Conservation (phyloP, 37 sponge, comb jelly and placozoan genomes). For the Spongilla lacustris region DNA sequence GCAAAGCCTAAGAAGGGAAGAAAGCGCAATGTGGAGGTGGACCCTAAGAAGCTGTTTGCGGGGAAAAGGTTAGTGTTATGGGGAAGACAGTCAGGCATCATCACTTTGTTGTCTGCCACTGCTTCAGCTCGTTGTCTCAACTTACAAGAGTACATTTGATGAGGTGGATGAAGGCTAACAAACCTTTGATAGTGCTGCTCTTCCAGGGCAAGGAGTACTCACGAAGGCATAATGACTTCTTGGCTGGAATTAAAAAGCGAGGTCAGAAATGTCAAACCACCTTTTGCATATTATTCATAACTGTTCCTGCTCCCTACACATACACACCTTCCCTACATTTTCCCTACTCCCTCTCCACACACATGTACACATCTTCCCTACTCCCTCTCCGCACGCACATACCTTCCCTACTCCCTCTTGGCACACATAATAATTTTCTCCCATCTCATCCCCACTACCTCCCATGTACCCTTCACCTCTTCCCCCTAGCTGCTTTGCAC, state of each 20-base stretch:
- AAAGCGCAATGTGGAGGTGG: background rate
- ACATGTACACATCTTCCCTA: too few species aligned
- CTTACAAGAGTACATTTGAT: background rate
- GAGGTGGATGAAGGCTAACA: slow-evolving; percentile 17
- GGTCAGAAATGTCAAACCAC: background rate
- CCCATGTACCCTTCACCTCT: background rate
- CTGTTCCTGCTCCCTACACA: too few species aligned
- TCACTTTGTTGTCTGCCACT: background rate
- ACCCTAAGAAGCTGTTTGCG: background rate
- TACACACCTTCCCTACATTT: background rate
- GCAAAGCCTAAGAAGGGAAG: background rate
- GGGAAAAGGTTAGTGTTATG: background rate
- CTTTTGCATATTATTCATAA: background rate
- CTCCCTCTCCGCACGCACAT: background rate
- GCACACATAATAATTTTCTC: background rate
- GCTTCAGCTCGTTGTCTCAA: slow-evolving; percentile 15
- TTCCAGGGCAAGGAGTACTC: slow-evolving; percentile 41
- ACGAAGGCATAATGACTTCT: slow-evolving; percentile 32
- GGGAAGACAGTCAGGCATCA: background rate
- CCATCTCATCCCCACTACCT: background rate
- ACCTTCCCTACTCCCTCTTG: too few species aligned
- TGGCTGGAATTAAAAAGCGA: slow-evolving; percentile 27
- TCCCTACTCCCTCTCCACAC: background rate
- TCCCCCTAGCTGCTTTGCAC: slow-evolving; percentile 29
- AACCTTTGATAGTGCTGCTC: slow-evolving; percentile 33